Conservation (phyloP, 2,113 vertebrate genomes). For the Nansenia antarctica region DNA sequence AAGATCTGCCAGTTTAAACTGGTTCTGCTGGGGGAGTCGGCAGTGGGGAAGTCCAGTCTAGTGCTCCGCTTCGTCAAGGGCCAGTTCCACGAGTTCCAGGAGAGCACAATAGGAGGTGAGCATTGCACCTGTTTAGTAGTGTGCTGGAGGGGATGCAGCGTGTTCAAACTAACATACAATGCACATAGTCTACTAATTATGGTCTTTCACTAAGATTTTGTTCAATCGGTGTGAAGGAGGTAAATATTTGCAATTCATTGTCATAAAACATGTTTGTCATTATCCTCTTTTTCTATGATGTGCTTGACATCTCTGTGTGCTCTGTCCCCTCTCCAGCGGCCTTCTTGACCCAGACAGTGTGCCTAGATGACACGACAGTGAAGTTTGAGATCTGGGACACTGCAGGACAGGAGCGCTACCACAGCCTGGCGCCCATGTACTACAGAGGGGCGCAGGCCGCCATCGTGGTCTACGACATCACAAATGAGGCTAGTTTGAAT, state of each 20-base stretch:
- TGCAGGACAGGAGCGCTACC: constrained; percentile 96
- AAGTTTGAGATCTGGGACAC: constrained; percentile 99
- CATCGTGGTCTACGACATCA: constrained; percentile 98
- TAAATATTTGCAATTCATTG: no score
- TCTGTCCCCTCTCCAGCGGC: constrained; percentile 76
- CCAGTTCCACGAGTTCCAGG: constrained; percentile 93
- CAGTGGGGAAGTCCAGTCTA: constrained; percentile 90
- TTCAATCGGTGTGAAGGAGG: no score
- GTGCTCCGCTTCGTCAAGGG: constrained; percentile 92
- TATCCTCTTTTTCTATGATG: no score
- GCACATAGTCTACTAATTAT: no score
- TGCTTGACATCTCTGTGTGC: neutral
- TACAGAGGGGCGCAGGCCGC: constrained; percentile 98
- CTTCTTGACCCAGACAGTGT: constrained; percentile 98
- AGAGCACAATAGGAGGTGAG: constrained; percentile 90
- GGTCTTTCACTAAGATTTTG: no score
- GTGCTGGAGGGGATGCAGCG: neutral
- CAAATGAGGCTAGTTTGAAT: constrained; percentile 83
- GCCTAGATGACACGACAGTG: constrained; percentile 97
- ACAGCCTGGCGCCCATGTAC: constrained; percentile 98
- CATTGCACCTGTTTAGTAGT: neutral
- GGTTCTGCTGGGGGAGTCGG: constrained; percentile 90
- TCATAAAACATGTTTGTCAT: no score
- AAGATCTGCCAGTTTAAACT: constrained; percentile 94
- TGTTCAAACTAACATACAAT: neutral